Conservation (phyloP, 2,888 invertebrate genomes). For the Tetramorium bicarinatum region DNA sequence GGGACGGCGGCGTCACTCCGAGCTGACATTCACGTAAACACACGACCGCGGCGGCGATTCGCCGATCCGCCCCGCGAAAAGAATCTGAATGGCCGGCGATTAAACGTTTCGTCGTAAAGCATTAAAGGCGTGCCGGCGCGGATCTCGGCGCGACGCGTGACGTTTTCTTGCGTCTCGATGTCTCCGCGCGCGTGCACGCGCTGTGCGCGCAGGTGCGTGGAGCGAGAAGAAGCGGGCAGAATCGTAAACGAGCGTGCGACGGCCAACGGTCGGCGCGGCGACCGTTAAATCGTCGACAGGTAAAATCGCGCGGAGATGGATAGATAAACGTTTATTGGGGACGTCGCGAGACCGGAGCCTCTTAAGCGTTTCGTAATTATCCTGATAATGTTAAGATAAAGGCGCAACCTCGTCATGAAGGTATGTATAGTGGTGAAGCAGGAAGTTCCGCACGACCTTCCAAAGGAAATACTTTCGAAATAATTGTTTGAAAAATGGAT, state of each 20-base stretch:
- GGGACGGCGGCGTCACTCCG: slow-evolving; percentile 8
- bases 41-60: slow-evolving; percentile 63
- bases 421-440: not conserved
- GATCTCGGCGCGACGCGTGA: slow-evolving; percentile 37
- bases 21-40: slow-evolving; percentile 72
- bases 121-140: slow-evolving; percentile 37
- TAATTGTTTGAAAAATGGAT: not conserved
- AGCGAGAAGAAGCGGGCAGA: slow-evolving; percentile 23
- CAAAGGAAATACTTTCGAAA: not conserved
- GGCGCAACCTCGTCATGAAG: slow-evolving; percentile 8
- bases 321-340: slow-evolving; percentile 53
- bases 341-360: slow-evolving; percentile 33
- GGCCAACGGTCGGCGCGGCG: slow-evolving; percentile 37
- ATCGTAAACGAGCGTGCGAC: slow-evolving; percentile 43
- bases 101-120: slow-evolving; percentile 60
- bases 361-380: slow-evolving; percentile 49
- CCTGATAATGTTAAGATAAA: slow-evolving; percentile 40
- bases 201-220: slow-evolving; percentile 28
- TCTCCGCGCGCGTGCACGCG: slow-evolving; percentile 20
- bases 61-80: slow-evolving; percentile 71
- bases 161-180: slow-evolving; percentile 35
- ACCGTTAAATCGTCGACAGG: slow-evolving; percentile 46
- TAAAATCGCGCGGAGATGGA: slow-evolving; percentile 51
- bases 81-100: slow-evolving; percentile 67
- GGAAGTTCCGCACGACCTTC: slow-evolving; percentile 4